Percentiles rank a stretch among this genome's conserved stretches.
Evolutionary conservation across 2,113 vertebrate species (phyloP).

Genomic region (Cryptotis parvus): DNA sequence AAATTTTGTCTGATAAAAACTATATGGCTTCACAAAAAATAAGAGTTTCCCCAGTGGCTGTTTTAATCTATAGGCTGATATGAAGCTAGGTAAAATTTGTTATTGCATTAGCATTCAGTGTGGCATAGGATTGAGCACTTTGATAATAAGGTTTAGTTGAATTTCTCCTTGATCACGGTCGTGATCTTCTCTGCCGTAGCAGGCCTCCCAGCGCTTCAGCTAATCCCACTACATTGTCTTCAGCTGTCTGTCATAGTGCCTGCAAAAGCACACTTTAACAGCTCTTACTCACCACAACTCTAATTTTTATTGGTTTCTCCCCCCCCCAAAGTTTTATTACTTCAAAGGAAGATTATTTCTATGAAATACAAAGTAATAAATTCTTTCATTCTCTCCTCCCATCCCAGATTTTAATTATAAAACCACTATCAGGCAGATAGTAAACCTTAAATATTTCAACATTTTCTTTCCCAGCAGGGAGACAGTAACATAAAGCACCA

Average conservation of each 20-base stretch:
- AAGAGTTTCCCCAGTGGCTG: no score
- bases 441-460: conserved; percentile 78
- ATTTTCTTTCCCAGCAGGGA: conserved; percentile 70
- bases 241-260: neutral
- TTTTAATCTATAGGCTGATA: conserved; percentile 37
- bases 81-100: neutral
- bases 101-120: neutral
- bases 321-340: conserved; percentile 36
- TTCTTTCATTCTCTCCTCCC: conserved; percentile 20
- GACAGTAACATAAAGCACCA: conserved; percentile 56
- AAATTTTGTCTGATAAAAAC: no score
- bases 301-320: neutral
- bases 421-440: conserved; percentile 60
- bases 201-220: neutral
- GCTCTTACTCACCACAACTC: neutral
- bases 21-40: no score
- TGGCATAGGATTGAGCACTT: neutral
- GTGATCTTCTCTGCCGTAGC: neutral
- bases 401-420: conserved; percentile 69
- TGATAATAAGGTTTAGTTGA: neutral
- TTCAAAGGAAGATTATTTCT: conserved; percentile 24
- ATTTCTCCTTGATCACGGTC: conserved; percentile 40
- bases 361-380: conserved; percentile 22
- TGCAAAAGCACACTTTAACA: neutral
- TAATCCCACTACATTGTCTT: neutral